Evolutionary conservation across 2,888 invertebrate species (phyloP).

Genomic region (Amphipyra berbera): DNA sequence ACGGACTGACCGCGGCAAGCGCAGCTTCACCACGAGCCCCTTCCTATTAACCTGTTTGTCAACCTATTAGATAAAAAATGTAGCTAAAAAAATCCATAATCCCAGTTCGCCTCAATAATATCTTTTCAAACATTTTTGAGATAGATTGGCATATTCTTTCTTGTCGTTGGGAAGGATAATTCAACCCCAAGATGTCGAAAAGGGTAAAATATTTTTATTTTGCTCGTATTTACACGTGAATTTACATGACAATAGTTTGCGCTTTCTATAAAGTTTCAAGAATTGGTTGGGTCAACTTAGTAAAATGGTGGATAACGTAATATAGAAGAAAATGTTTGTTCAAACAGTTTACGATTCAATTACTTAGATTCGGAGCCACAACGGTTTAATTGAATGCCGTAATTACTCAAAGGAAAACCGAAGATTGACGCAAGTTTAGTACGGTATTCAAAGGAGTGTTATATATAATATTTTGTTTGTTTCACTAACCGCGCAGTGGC

Average conservation of each 20-base stretch:
- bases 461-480: constrained; percentile 36
- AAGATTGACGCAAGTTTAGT: constrained; percentile 52
- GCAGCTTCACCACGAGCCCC: too few species aligned
- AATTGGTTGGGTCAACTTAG: constrained; percentile 44
- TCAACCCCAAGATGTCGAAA: constrained; percentile 21
- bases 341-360: constrained; percentile 60
- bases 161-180: constrained; percentile 25
- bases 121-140: constrained; percentile 23
- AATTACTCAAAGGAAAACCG: constrained; percentile 73
- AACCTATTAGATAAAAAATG: too few species aligned
- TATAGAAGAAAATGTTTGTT: constrained; percentile 46
- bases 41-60: too few species aligned
- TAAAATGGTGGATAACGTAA: constrained; percentile 33
- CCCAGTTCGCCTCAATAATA: constrained; percentile 6
- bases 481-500: constrained; percentile 8
- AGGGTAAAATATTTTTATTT: constrained; percentile 32
- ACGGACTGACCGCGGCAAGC: too few species aligned
- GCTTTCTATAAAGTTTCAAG: constrained; percentile 28
- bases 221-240: constrained; percentile 40
- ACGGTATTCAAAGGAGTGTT: constrained; percentile 53
- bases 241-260: constrained; percentile 48
- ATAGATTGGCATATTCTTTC: constrained; percentile 31
- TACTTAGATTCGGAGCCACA: constrained; percentile 57
- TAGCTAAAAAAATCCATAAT: neutral
- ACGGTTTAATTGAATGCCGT: constrained; percentile 57